Base-by-base conservation (phyloP, 2,797 vertebrate species). In the Heliangelus exortis region DNA sequence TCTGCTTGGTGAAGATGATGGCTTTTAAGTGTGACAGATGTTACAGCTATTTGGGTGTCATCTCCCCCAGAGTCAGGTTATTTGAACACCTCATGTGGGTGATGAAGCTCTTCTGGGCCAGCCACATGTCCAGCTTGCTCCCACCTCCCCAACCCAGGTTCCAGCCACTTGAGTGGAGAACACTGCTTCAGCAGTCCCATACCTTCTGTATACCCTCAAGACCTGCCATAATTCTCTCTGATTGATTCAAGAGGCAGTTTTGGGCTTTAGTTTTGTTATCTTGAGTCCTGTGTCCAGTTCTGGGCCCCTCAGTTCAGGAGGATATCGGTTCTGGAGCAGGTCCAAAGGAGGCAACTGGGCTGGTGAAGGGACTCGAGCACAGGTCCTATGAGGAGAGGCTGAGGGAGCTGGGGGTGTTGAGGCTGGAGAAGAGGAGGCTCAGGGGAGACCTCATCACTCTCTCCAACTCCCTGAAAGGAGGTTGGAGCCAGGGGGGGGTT, bases 151-250 rank as follows among this genome's bases (percentile, higher is more conserved):
- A 47, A 11, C 43, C 14, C 15, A 59, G 43, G 33, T 68, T 41
- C 39, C 65, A 57, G 43, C 53, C 3, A 10, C 57, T 78, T 19
- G 22, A 62, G 65, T 2, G 1, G 33, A 45, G 83, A 28, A n/a
- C 8, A 4, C 68, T 36, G 55, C 75, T 67, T 45, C 61, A 45
- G 65, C 61, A 55, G 50, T 39, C 68, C 5, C 4, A 11, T 47
- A 23, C 58, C 75, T 84, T 75, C 55, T 61, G 55, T 43, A 76
- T 66, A 39, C 89, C 68, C 73, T 76, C 41, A 26, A 39, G 69
- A 47, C 68, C 84, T 0, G 0, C 3, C 14, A 5, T 41, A 39
- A 67, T 47, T 78, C 67, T 51, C 67, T 51, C 55, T 2, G 1
- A 12, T 12, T 12, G 61, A 50, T 45, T 45, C 53, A 26, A 2